phyloP scores from a whole-genome alignment of 2,888 invertebrate species.

The Cosmia pyralina region DNA sequence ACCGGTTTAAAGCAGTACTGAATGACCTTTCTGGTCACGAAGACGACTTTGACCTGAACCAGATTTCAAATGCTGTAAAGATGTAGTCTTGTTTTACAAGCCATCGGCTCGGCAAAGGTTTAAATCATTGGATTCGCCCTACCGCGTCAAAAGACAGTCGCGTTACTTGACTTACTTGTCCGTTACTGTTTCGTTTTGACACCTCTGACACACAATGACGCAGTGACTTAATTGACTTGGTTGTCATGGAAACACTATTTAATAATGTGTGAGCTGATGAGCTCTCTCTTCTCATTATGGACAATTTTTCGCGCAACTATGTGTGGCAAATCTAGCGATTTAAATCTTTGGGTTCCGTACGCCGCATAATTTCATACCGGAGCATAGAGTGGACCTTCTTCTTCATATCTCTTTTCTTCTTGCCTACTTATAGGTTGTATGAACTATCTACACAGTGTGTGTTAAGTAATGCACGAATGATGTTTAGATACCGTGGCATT shows the following conservation, averaged over 20 bases:
- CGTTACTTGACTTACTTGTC: too few relatives aligned
- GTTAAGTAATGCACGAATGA: constrained; percentile 19
- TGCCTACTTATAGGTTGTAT: neutral
- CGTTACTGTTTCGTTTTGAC: neutral
- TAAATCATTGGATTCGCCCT: neutral
- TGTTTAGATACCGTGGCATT: constrained; percentile 42
- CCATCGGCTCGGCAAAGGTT: neutral
- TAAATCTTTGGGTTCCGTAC: neutral
- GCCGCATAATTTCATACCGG: neutral
- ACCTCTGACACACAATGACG: neutral
- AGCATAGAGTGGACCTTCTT: neutral
- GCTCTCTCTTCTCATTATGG: neutral
- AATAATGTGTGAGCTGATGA: neutral
- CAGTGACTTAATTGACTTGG: neutral
- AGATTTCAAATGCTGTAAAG: neutral
- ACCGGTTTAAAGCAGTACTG: neutral
- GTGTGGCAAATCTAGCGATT: neutral
- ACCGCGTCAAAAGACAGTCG: neutral
- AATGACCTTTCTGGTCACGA: neutral
- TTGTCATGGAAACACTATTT: neutral
- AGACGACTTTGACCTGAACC: constrained; percentile 2
- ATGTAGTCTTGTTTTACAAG: neutral
- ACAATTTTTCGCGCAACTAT: neutral
- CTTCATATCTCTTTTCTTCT: constrained; percentile 7
- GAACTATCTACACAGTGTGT: constrained; percentile 5